phyloP scores from a whole-genome alignment of 2,113 vertebrate genomes.

The Callipepla squamata region DNA sequence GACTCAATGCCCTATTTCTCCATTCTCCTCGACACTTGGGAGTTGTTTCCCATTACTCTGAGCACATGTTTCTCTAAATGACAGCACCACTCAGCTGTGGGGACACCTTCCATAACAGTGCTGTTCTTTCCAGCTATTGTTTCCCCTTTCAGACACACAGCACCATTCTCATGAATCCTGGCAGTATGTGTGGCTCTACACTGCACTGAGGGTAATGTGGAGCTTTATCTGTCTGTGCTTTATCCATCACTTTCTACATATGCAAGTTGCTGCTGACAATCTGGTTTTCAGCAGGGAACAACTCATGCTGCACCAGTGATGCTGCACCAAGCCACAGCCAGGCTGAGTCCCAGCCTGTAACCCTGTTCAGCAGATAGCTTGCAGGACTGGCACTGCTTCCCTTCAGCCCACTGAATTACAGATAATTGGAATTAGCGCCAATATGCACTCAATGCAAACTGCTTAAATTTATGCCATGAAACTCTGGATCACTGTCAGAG shows the following conservation, averaged over 20 bases:
- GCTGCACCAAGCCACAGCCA: neutral
- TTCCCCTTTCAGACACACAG: neutral
- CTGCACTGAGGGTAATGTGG: neutral
- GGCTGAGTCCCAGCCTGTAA: neutral
- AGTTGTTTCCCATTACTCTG: neutral
- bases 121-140: neutral
- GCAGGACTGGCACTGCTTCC: neutral
- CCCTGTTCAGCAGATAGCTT: neutral
- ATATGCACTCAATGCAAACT: slow-evolving; percentile 9
- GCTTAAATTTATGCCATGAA: slow-evolving; percentile 21
- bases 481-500: slow-evolving; percentile 25
- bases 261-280: neutral
- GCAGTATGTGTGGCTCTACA: neutral
- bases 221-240: neutral
- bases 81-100: neutral
- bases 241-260: neutral
- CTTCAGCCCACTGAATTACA: neutral
- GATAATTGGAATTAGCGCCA: slow-evolving; percentile 27
- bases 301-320: neutral
- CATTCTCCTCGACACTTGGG: neutral
- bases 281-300: neutral
- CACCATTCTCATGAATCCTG: neutral
- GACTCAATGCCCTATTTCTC: neutral
- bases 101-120: neutral
- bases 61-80: neutral